Evolutionary conservation across 2,888 invertebrate genomes (phyloP), one percentile per base, ranked within the genome.

Genomic region (Cataglyphis rosenhaueri): DNA sequence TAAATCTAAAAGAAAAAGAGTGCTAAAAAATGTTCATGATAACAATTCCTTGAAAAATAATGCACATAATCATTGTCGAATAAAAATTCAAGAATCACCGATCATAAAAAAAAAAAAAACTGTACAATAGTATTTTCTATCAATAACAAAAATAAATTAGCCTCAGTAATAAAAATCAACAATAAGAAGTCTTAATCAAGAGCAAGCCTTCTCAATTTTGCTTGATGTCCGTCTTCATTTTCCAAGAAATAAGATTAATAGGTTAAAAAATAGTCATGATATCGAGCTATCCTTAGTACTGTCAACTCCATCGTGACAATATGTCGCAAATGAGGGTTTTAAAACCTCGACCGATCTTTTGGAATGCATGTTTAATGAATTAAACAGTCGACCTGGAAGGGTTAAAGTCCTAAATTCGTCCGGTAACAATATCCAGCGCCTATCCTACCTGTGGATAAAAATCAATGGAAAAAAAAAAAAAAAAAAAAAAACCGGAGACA

Each of bases 401-500:
- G 59, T 70, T 59, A 70, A 70, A 59, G 38, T 44, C 35, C 70
- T 79, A 79, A 70, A 70, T 79, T 79, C 32, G 12, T 9, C 12
- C n/a, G 44, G 68, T 44, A 68, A 59, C 12, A 68, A 78, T 59
- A 59, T 78, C 15, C 66, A 59, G 29, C 32, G 21, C 57, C 21
- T 18, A 70, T 59, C 59, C 59, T 52, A 52, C 1, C 44, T n/a
- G 55, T n/a, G 29, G 29, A 29, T 1, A 12, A 70, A 21, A 5
- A 32, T 18, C 21, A 15, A 5, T 25, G 6, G 21, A 18, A 18
- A n/a, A 35, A 21, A 21, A 29, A 29, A 29, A 29, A 29, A 29
- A 25, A 25, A 41, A 68, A 29, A 35, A 38, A 18, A 18, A n/a
- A 35, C 68, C 52, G 8, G 8, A 44, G 70, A 41, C 68, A 59